These are phyloP conservation scores for Parambassis ranga DNA, from an alignment of 2,797 vertebrate species.

Conservation along the genomic window DNA sequence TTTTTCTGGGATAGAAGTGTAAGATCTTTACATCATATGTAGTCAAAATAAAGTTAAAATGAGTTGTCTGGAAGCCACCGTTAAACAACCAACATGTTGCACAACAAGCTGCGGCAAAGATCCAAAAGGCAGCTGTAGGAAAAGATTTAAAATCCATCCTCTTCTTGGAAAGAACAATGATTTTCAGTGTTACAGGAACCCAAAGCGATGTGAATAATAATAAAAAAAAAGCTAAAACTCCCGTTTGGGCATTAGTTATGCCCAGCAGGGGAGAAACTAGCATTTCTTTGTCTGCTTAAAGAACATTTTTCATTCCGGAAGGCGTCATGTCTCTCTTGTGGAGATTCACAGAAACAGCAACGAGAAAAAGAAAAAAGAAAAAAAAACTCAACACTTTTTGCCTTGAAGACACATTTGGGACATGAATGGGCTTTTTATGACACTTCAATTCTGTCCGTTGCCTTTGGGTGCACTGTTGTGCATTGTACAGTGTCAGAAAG, in stretches of 20 bases:
- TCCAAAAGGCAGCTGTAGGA: constrained; percentile 51
- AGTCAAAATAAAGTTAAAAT: constrained; percentile 53
- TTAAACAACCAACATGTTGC: constrained; percentile 25
- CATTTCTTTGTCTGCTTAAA: constrained; percentile 58
- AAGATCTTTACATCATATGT: constrained; percentile 36
- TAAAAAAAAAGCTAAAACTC: constrained; percentile 40
- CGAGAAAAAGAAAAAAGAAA: constrained; percentile 13
- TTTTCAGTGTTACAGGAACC: constrained; percentile 38
- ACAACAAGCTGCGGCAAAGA: constrained; percentile 35
- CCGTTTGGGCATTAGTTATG: constrained; percentile 55
- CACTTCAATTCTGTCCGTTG: constrained; percentile 66
- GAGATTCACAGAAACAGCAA: constrained; percentile 52
- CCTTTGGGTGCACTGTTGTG: constrained; percentile 53
- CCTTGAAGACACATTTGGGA: constrained; percentile 70
- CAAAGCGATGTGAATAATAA: constrained; percentile 47
- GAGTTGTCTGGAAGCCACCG: constrained; percentile 48
- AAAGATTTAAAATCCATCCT: constrained; percentile 54
- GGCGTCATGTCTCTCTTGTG: constrained; percentile 41
- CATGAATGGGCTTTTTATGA: constrained; percentile 72
- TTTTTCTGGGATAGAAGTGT: constrained; percentile 15
- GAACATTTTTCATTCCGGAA: constrained; percentile 27
- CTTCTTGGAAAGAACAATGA: constrained; percentile 22
- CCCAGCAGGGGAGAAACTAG: constrained; percentile 56
- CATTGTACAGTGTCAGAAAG: constrained; percentile 46
- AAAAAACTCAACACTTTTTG: constrained; percentile 51